A percentile compares a stretch with the other conserved stretches of the same genome.
phyloP scores from a whole-genome alignment of 2,888 invertebrate species.

The Apotomis betuletana region DNA sequence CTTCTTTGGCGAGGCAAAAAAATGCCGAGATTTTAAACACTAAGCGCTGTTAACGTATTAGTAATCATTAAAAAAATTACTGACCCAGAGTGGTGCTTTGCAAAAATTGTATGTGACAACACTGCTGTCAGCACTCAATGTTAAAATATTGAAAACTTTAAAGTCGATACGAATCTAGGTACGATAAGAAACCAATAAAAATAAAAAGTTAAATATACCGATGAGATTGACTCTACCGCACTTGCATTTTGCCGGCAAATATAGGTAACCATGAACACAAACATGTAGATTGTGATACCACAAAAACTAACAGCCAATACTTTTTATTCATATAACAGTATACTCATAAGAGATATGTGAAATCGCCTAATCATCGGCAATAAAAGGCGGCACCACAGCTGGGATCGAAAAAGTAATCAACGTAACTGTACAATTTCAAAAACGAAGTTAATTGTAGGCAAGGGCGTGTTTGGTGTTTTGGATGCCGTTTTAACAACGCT shows the following conservation, averaged over 20 bases:
- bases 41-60: too few species aligned
- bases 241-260: not conserved
- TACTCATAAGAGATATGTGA: slow-evolving; percentile 35
- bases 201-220: too few species aligned
- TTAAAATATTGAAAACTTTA: too few species aligned
- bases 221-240: too few species aligned
- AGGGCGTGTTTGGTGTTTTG: slow-evolving; percentile 39
- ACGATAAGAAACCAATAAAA: too few species aligned
- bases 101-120: too few species aligned
- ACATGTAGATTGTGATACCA: slow-evolving; percentile 10
- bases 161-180: too few species aligned
- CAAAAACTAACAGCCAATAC: slow-evolving; percentile 27
- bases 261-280: not conserved
- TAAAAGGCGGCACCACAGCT: slow-evolving; percentile 38
- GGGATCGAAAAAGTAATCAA: slow-evolving; percentile 43
- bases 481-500: slow-evolving; percentile 30
- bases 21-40: too few species aligned
- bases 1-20: too few species aligned
- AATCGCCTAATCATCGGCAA: slow-evolving; percentile 42
- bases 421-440: slow-evolving; percentile 43
- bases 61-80: too few species aligned
- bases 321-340: slow-evolving; percentile 35
- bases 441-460: slow-evolving; percentile 40
- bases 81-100: too few species aligned
- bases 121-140: too few species aligned